Percentiles rank a stretch among this genome's conserved stretches.
These are phyloP conservation scores for Spisula subtruncata DNA, from an alignment of 2,888 invertebrate genomes.

Conservation along the genomic window DNA sequence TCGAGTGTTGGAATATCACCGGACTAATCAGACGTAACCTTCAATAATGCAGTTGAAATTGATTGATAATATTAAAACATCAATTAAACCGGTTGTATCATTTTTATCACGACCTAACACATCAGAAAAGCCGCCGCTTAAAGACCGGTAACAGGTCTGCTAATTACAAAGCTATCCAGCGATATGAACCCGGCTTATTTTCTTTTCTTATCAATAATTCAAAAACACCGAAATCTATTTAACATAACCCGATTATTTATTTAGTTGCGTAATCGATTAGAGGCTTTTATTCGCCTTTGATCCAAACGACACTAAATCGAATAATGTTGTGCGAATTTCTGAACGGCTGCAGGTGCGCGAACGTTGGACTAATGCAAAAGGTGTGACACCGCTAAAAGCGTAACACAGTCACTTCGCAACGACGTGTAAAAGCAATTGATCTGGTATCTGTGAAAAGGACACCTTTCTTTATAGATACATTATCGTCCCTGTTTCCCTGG, in stretches of 20 bases:
- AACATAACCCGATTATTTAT: conserved; percentile 42
- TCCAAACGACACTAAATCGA: conserved; percentile 32
- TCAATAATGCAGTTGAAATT: conserved; percentile 1
- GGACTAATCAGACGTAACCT: background rate
- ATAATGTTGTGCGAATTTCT: conserved; percentile 21
- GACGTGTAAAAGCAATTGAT: conserved; percentile 32
- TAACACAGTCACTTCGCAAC: conserved; percentile 24
- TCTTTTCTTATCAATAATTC: conserved; percentile 49
- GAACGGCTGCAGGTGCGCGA: conserved; percentile 17
- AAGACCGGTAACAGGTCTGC: background rate
- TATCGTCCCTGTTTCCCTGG: conserved; percentile 37
- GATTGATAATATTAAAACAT: background rate
- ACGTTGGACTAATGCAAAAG: background rate
- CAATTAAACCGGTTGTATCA: conserved; percentile 1
- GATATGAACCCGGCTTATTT: conserved; percentile 28
- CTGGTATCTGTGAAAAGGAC: conserved; percentile 15
- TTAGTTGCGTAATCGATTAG: conserved; percentile 47
- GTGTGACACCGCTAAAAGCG: conserved; percentile 44
- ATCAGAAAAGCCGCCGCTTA: conserved; percentile 31
- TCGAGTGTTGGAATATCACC: too few relatives aligned
- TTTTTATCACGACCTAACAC: background rate
- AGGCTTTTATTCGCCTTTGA: conserved; percentile 33
- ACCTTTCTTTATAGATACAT: conserved; percentile 34
- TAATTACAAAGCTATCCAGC: background rate
- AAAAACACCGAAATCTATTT: conserved; percentile 43